Base-by-base conservation (phyloP, 2,888 invertebrate species). In the Boloria euphrosyne region DNA sequence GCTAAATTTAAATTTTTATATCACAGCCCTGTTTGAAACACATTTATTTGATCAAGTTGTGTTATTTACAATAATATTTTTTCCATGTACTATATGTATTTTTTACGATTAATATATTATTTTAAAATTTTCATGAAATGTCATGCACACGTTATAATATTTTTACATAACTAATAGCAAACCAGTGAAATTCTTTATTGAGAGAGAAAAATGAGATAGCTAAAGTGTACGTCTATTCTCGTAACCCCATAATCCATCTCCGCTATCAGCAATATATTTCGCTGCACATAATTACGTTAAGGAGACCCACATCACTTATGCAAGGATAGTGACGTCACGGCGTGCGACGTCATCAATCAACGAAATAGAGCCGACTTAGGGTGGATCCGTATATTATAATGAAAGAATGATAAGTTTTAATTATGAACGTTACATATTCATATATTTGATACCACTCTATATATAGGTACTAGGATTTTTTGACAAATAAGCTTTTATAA, bases 341-440 rank as follows among this genome's bases (percentile, higher is more conserved):
- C 73, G 77, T 46, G 77, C 80, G 75, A 77, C 84, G 84, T 88
- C 87, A 89, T 89, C 89, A 89, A 88, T 90, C 90, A 89, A 81
- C 71, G 73, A 72, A 78, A 70, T 70, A 76, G 81, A 81, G 80
- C 84, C 80, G 82, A 73, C 74, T 14, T 22, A 50, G 22, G 57
- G 27, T 27, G 31, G 31, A 3, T 38, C 31, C 10, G 31, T 38
- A 38, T 46, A n/a, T n/a, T n/a, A 27, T 46, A 44, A 31, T 31
- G 52, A 52, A 22, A 16, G 51, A n/a, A 16, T 13, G 46, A 16
- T 16, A 1, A 13, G 46, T 46, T 57, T 46, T 57, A 57, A 46
- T 57, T 57, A 57, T 57, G 22, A 18, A 7, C 7, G 7, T 38
- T 38, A 38, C 0, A 38, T 38, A 38, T 22, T 22, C 22, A 2